Percentiles rank a stretch among this genome's conserved stretches.
These are phyloP conservation scores for Allolobophora icterica DNA, from an alignment of 2,888 invertebrate species.

Conservation along the genomic window DNA sequence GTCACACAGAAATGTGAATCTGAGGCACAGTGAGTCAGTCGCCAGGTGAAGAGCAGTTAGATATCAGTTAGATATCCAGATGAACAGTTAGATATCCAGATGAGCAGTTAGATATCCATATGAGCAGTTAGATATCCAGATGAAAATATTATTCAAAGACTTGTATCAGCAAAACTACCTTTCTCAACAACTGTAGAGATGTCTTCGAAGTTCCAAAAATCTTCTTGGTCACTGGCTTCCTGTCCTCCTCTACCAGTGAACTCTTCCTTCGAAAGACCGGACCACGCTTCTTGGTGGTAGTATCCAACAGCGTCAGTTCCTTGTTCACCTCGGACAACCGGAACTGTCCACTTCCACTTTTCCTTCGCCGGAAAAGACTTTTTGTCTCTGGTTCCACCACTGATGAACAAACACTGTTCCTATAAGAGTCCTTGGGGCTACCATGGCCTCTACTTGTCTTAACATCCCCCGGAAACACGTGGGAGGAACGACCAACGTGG, in stretches of 20 bases:
- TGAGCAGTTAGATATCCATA: too few relatives aligned
- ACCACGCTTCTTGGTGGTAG: neutral
- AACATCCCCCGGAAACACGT: neutral
- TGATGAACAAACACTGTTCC: neutral
- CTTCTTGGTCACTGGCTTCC: neutral
- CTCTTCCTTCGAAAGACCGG: conserved; percentile 18
- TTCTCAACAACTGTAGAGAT: conserved; percentile 19
- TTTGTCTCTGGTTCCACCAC: neutral
- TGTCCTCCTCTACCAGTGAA: neutral
- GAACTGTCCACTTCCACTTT: neutral
- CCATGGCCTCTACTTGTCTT: neutral
- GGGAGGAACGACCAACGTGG: neutral
- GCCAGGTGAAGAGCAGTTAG: too few relatives aligned
- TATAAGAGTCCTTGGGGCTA: neutral
- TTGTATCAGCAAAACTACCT: neutral
- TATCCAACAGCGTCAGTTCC: neutral
- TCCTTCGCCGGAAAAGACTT: neutral
- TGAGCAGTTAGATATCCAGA: too few relatives aligned
- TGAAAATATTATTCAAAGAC: too few relatives aligned
- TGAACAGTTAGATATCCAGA: too few relatives aligned
- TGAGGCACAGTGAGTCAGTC: too few relatives aligned
- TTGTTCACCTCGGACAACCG: neutral
- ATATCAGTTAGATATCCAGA: too few relatives aligned
- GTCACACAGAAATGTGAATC: too few relatives aligned
- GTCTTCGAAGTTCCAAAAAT: conserved; percentile 2